A percentile compares a stretch with the other conserved stretches of the same genome.
phyloP scores from a whole-genome alignment of 2,113 vertebrate species.

The Phaethornis superciliosus region DNA sequence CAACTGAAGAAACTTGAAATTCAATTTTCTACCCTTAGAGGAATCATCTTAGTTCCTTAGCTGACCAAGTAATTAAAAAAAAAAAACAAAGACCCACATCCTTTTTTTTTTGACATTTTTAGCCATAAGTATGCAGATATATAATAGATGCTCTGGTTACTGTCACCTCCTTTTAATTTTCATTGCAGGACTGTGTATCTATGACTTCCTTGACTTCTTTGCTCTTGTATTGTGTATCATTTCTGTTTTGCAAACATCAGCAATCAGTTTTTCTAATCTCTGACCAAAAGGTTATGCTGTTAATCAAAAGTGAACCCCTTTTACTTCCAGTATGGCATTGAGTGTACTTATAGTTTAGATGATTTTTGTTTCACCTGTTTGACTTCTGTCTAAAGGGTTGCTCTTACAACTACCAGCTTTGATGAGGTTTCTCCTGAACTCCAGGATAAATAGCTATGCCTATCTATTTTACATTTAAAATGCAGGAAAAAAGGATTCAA shows the following conservation, averaged over 20 bases:
- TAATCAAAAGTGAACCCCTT: background rate
- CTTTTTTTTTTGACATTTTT: background rate
- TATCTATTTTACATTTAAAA: background rate
- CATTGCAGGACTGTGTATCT: background rate
- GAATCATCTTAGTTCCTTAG: background rate
- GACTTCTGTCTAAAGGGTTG: background rate
- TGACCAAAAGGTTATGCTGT: background rate
- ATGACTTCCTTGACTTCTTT: background rate
- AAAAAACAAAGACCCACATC: fast-evolving
- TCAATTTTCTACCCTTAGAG: background rate
- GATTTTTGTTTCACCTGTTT: background rate
- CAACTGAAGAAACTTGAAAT: background rate
- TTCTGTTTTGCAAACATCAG: background rate
- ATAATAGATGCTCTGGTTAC: background rate
- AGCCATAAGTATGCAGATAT: background rate
- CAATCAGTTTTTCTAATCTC: background rate
- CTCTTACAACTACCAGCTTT: background rate
- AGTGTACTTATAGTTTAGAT: background rate
- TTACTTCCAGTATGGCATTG: background rate
- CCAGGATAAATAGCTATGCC: background rate
- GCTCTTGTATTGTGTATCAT: background rate
- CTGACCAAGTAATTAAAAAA: background rate
- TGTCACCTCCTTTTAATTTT: background rate
- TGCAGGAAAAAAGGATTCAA: background rate
- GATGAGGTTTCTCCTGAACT: background rate